Evolutionary conservation across 2,888 invertebrate species (phyloP).

Genomic region (Eristalis pertinax): DNA sequence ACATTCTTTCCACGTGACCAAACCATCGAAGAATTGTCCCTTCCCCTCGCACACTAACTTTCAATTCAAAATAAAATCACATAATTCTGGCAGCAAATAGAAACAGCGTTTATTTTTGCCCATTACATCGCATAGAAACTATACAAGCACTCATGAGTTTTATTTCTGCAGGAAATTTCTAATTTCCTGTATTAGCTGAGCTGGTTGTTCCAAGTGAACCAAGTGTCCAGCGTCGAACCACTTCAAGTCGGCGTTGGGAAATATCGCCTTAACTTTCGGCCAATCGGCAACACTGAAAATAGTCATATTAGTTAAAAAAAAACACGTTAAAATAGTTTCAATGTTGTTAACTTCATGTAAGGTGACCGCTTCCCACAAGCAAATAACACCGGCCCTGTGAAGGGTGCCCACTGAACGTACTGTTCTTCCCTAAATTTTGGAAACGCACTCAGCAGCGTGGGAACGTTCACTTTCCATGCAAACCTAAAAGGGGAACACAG

Average conservation of each 20-base stretch:
- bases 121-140: background rate
- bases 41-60: no score
- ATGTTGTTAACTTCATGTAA: conserved; percentile 83
- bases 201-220: conserved; percentile 95
- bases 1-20: no score
- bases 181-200: conserved; percentile 80
- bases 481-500: background rate
- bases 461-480: background rate
- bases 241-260: conserved; percentile 83
- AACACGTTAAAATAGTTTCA: background rate
- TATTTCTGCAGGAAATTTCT: conserved; percentile 79
- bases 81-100: no score
- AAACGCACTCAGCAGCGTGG: background rate
- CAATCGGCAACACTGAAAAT: conserved; percentile 82
- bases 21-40: no score
- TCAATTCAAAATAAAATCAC: no score
- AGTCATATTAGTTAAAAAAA: background rate
- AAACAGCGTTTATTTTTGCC: no score
- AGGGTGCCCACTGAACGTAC: background rate
- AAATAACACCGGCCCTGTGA: conserved; percentile 85
- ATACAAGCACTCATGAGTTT: background rate
- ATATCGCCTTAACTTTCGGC: conserved; percentile 84
- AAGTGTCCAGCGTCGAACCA: conserved; percentile 92
- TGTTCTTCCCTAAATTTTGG: background rate
- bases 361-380: conserved; percentile 92